Evolutionary conservation across 2,113 vertebrate genomes (phyloP).

Genomic region (Prionailurus bengalensis): DNA sequence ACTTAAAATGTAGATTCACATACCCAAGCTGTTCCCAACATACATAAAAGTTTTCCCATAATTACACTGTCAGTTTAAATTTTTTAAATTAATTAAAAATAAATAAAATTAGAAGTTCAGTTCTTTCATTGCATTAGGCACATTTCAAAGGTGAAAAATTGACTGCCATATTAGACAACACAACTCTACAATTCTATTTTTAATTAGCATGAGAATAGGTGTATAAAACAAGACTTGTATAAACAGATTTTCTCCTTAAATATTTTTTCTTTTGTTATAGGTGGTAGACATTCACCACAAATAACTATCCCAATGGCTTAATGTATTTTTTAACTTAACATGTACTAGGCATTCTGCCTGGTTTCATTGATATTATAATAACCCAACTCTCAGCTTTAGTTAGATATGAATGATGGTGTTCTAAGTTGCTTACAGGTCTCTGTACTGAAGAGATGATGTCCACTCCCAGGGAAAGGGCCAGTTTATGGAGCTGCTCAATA

Average conservation of each 20-base stretch:
- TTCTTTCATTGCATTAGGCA: neutral
- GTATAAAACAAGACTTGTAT: neutral
- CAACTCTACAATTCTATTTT: neutral
- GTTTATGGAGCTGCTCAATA: conserved; percentile 87
- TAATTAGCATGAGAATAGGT: conserved; percentile 9
- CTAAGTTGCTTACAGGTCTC: conserved; percentile 86
- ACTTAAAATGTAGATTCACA: conserved; percentile 30
- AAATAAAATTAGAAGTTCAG: conserved; percentile 35
- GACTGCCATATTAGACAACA: neutral
- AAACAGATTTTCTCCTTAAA: neutral
- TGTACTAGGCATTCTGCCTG: neutral
- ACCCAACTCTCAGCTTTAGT: neutral
- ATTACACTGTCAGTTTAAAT: neutral
- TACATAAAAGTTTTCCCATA: conserved; percentile 41
- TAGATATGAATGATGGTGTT: neutral
- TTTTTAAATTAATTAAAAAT: conserved; percentile 21
- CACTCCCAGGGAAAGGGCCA: conserved; percentile 87
- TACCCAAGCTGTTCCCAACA: neutral
- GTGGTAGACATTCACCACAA: neutral
- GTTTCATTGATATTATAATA: neutral
- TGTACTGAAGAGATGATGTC: conserved; percentile 91
- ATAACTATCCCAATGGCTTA: neutral
- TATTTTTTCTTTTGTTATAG: neutral
- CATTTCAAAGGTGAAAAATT: conserved; percentile 26
- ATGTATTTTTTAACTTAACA: neutral